These are phyloP conservation scores for Drosophila ogumai DNA, from an alignment of 1,140 invertebrate genomes.

Conservation along the genomic window DNA sequence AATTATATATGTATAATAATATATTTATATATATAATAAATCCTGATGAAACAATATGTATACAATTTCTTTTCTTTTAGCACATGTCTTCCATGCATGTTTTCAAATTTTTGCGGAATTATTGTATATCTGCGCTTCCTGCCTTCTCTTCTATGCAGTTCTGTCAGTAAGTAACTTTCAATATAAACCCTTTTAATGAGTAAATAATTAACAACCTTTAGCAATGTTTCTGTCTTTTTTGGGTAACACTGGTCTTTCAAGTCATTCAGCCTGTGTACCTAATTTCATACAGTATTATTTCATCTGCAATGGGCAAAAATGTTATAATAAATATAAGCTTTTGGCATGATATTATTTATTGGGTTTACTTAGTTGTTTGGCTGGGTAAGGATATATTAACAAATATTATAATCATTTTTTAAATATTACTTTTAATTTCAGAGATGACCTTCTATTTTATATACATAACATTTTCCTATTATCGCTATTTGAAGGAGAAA, in stretches of 20 bases:
- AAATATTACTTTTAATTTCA: not conserved
- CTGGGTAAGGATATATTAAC: not conserved
- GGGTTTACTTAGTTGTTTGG: constrained; percentile 4
- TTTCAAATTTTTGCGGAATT: constrained; percentile 32
- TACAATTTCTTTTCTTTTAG: not conserved
- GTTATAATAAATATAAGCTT: constrained; percentile 9
- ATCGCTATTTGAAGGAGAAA: not conserved
- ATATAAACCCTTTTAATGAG: not conserved
- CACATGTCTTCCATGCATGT: not conserved
- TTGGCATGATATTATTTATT: constrained; percentile 15
- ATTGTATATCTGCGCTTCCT: not conserved
- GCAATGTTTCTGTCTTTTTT: constrained; percentile 4
- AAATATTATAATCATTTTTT: not conserved
- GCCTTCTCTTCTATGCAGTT: constrained; percentile 7
- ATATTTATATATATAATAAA: too few relatives aligned
- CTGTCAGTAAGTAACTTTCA: constrained; percentile 15
- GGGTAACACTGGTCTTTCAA: constrained; percentile 3
- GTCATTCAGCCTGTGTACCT: constrained; percentile 6
- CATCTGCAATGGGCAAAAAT: constrained; percentile 14
- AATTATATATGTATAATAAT: too few relatives aligned
- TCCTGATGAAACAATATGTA: not conserved
- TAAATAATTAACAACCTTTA: not conserved
- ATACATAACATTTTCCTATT: constrained; percentile 23
- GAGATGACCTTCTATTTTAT: constrained; percentile 22
- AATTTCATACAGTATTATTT: constrained; percentile 10